These are phyloP conservation scores for Rallus crepitans DNA, from an alignment of 2,797 vertebrate genomes.

Conservation along the genomic window DNA sequence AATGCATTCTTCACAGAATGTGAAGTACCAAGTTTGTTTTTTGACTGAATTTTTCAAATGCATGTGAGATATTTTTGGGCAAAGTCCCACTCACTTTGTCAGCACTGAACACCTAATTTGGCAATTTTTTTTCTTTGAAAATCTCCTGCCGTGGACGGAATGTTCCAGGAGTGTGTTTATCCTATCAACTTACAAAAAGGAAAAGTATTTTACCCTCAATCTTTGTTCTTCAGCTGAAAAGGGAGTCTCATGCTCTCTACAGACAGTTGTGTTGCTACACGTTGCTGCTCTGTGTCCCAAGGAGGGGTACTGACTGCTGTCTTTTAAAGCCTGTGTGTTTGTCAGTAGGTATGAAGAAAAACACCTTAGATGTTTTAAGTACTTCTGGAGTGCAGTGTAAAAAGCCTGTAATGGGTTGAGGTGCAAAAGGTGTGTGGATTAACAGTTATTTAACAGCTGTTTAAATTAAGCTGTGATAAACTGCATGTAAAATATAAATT, in stretches of 20 bases:
- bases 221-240: background rate
- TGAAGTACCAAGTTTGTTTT: background rate
- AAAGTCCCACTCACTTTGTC: background rate
- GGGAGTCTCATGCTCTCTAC: background rate
- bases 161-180: slow-evolving; percentile 26
- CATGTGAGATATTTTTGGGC: background rate
- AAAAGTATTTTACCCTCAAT: background rate
- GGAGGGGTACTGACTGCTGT: background rate
- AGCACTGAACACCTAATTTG: background rate
- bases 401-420: background rate
- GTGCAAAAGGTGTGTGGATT: background rate
- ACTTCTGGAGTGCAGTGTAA: background rate
- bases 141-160: background rate
- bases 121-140: background rate
- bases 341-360: background rate
- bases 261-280: background rate
- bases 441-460: slow-evolving; percentile 4
- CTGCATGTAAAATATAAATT: background rate
- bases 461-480: slow-evolving; percentile 15
- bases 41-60: background rate
- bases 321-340: background rate
- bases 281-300: background rate
- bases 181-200: background rate
- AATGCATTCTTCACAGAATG: background rate
- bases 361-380: background rate